Evolutionary conservation across 1,140 invertebrate species (phyloP), one percentile per base, ranked within the genome.

Genomic region (Agrypnia vestita): DNA sequence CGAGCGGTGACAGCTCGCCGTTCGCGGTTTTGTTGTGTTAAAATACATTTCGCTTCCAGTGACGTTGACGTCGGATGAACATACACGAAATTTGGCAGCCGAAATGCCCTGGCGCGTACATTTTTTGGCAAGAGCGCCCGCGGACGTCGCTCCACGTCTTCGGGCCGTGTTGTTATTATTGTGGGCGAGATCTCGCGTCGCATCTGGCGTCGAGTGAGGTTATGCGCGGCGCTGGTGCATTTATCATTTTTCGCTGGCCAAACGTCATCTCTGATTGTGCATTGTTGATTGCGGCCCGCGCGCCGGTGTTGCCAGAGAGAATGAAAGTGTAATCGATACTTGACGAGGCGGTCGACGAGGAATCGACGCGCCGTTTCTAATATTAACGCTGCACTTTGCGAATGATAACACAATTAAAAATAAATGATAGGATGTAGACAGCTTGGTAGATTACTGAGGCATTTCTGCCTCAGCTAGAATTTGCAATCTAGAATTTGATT

Each of bases 1-100:
- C 46, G 43, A 47, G 67, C 67, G 43, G 15, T 71, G 67, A 71
- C 67, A 71, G 67, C 67, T 51, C 43, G 46, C 15, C 19, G 46
- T 71, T 19, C 47, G 61, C 61, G 61, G 19, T 43, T 64, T 64
- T 64, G 25, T 64, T 21, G 13, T 35, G 49, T 51, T 51, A 51
- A 51, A 51, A 35, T 51, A 51, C 35, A 64, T 64, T n/a, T 64
- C 35, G 35, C 13, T 25, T 35, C 35, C 11, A 12, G 49, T 51
- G 49, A 51, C 61, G 61, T 64, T 64, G 35, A 43, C 25, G 21
- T 59, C 9, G 17, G 15, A 59, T 62, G 49, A 61, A 61, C 21
- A 21, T 64, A 64, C 25, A 64, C 61, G 25, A 64, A 25, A 64
- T 64, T 64, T 64, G 61, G 61, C 61, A 64, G 35, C 35, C 61